Percentiles rank a stretch among this genome's conserved stretches.
These are phyloP conservation scores for Eonycteris spelaea DNA, from an alignment of 2,113 vertebrate species.

Conservation along the genomic window DNA sequence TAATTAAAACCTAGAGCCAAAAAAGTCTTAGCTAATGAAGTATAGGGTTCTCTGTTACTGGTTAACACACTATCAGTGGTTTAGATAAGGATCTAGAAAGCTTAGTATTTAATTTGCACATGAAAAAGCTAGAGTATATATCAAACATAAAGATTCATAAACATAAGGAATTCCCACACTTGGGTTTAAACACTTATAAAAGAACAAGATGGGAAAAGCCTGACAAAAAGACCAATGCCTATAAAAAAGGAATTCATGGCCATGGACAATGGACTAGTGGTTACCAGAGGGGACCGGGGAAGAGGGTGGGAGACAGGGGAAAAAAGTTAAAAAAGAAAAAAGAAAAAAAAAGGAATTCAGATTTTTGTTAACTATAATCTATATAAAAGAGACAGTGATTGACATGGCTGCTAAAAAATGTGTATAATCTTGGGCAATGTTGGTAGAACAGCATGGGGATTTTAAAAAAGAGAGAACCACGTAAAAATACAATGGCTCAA, in stretches of 20 bases:
- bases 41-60: background rate
- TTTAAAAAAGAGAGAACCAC: background rate
- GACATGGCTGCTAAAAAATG: background rate
- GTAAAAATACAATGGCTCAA: background rate
- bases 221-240: background rate
- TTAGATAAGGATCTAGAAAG: background rate
- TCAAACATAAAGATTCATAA: background rate
- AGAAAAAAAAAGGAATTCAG: background rate
- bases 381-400: background rate
- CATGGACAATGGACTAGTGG: no score
- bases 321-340: no score
- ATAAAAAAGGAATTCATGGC: background rate
- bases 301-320: no score
- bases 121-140: background rate
- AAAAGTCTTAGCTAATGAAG: background rate
- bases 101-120: background rate
- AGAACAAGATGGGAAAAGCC: background rate
- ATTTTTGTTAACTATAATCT: slow-evolving; percentile 8
- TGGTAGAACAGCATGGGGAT: background rate
- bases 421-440: background rate
- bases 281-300: no score
- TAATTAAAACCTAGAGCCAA: background rate
- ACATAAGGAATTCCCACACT: slow-evolving; percentile 3
- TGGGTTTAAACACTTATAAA: background rate
- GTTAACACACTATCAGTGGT: background rate